Conservation (phyloP, 2,888 invertebrate species). For the Epinotia ramella region DNA sequence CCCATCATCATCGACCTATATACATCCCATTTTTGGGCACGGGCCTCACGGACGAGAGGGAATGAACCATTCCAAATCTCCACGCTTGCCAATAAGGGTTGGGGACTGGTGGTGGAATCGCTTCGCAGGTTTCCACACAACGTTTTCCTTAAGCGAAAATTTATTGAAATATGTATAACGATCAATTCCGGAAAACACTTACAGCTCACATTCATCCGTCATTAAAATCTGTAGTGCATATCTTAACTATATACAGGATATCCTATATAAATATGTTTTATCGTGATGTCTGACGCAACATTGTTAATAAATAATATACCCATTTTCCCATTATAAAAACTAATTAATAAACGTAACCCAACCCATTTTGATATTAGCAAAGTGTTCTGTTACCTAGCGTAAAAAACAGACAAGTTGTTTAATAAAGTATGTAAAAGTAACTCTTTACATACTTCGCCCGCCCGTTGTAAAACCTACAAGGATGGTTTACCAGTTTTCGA, state of each 20-base stretch:
- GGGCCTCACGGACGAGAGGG: background rate
- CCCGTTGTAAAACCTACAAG: background rate
- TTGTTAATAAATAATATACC: background rate
- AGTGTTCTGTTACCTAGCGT: background rate
- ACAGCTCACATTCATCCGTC: no score
- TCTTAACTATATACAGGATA: background rate
- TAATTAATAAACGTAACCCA: background rate
- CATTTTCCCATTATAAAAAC: background rate
- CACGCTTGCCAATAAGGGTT: no score
- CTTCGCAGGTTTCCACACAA: no score
- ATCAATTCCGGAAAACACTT: no score
- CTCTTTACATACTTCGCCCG: no score
- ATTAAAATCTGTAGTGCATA: no score
- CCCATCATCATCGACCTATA: background rate
- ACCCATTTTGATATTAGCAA: conserved; percentile 16
- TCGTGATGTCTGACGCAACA: background rate
- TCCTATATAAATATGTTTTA: background rate
- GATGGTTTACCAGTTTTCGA: background rate
- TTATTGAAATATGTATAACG: no score
- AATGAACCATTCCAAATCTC: background rate
- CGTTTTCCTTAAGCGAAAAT: no score
- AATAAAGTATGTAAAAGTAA: conserved; percentile 29
- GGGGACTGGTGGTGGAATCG: no score
- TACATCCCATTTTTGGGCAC: background rate
- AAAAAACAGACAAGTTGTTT: background rate